Evolutionary conservation across 2,888 invertebrate species (phyloP).

Genomic region (Sturmia bella): DNA sequence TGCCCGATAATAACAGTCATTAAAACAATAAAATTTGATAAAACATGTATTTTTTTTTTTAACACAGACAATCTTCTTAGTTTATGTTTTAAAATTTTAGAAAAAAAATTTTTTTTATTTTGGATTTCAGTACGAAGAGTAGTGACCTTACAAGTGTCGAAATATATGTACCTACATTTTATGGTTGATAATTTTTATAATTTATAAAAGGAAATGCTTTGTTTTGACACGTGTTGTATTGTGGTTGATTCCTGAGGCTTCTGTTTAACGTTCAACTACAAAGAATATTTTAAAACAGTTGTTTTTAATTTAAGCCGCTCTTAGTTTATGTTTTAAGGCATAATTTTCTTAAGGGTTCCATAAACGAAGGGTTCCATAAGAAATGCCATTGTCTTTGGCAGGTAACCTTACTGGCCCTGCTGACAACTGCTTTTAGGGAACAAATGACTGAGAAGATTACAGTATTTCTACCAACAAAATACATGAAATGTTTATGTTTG

Average conservation of each 20-base stretch:
- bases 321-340: too few relatives aligned
- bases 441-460: too few relatives aligned
- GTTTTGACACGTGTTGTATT: constrained; percentile 35
- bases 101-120: neutral
- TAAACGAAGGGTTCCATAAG: too few relatives aligned
- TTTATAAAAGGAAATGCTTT: constrained; percentile 16
- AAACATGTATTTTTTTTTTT: too few relatives aligned
- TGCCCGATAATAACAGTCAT: neutral
- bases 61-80: constrained; percentile 3
- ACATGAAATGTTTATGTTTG: too few relatives aligned
- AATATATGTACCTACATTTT: constrained; percentile 42
- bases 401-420: too few relatives aligned
- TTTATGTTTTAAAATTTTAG: constrained; percentile 25
- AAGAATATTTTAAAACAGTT: constrained; percentile 38
- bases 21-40: neutral
- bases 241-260: constrained; percentile 8
- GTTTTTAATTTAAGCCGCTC: neutral
- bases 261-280: constrained; percentile 16
- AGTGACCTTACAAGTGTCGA: constrained; percentile 27
- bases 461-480: too few relatives aligned
- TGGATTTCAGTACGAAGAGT: neutral
- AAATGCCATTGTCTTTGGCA: too few relatives aligned
- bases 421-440: too few relatives aligned
- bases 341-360: neutral
- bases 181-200: neutral